phyloP scores from a whole-genome alignment of 2,797 vertebrate genomes.

The Parambassis ranga region DNA sequence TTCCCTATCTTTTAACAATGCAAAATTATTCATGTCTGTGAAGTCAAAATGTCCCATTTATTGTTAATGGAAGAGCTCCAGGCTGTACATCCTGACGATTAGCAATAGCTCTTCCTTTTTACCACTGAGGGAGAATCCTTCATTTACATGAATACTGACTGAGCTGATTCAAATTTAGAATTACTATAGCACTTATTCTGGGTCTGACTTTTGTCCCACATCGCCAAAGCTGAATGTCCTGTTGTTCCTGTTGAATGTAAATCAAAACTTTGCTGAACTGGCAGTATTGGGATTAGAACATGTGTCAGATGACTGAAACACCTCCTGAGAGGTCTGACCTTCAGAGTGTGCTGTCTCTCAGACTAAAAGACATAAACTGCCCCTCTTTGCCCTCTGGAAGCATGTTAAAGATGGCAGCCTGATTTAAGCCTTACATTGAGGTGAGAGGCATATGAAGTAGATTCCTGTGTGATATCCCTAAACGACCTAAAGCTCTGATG shows the following conservation, averaged over 20 bases:
- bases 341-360: not conserved
- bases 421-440: not conserved
- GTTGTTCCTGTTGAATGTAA: constrained; percentile 63
- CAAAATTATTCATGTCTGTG: not conserved
- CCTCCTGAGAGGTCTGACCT: constrained; percentile 22
- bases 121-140: not conserved
- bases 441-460: not conserved
- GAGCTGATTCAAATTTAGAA: not conserved
- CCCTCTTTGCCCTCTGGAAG: not conserved
- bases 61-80: constrained; percentile 1
- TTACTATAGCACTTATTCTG: not conserved
- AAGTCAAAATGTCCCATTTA: not conserved
- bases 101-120: not conserved
- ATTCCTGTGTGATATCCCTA: not conserved
- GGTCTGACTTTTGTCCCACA: constrained; percentile 6
- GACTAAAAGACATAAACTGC: not conserved
- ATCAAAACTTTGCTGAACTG: constrained; percentile 52
- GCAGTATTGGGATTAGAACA: constrained; percentile 29
- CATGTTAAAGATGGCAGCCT: not conserved
- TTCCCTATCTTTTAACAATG: not conserved
- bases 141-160: not conserved
- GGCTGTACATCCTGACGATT: not conserved
- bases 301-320: constrained; percentile 15
- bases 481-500: not conserved
- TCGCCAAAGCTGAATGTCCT: not conserved